Evolutionary conservation across 2,797 vertebrate genomes (phyloP).

Genomic region (Eulemur coronatus): DNA sequence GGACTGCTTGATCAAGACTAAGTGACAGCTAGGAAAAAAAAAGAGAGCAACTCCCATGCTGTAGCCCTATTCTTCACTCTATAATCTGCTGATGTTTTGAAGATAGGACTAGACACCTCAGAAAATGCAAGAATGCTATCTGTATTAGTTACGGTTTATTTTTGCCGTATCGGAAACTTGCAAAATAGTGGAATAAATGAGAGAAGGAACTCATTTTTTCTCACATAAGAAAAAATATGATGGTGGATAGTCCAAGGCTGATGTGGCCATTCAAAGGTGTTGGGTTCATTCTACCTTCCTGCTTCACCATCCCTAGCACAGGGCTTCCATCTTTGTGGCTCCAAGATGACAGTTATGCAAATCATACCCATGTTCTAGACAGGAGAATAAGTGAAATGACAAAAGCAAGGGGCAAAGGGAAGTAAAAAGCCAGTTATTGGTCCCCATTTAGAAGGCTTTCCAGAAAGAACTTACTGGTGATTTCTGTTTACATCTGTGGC

Average conservation of each 20-base stretch:
- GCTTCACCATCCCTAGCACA: neutral
- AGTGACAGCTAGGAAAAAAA: neutral
- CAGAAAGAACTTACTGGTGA: neutral
- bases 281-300: neutral
- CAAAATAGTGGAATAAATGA: neutral
- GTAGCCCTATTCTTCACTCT: neutral
- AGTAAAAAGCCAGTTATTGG: neutral
- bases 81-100: neutral
- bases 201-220: neutral
- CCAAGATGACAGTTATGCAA: neutral
- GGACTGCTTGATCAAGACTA: neutral
- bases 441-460: neutral
- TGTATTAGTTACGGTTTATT: neutral
- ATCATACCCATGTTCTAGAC: neutral
- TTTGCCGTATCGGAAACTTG: neutral
- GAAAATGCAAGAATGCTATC: neutral
- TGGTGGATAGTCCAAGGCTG: neutral
- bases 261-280: neutral
- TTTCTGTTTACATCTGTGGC: neutral
- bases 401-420: neutral
- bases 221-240: neutral
- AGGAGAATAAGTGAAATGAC: neutral
- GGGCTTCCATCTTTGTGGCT: neutral
- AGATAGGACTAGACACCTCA: neutral
- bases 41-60: neutral